Base-by-base conservation (phyloP, 2,113 vertebrate species). In the Megatriorchis doriae region DNA sequence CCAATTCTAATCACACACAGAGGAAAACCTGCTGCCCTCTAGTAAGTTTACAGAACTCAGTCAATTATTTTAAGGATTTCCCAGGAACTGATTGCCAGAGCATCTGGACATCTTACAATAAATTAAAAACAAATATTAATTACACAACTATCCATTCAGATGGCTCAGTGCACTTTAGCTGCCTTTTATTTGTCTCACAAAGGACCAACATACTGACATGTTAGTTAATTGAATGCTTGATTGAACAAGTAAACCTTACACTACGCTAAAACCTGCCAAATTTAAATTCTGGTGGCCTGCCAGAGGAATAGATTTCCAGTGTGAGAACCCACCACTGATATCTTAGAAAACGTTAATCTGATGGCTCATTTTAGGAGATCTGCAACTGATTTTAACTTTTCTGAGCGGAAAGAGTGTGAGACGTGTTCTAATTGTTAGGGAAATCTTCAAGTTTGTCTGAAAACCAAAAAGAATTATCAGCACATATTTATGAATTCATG, bases 121-220 rank as follows among this genome's bases (percentile, higher is more conserved):
- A 94, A 96, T 97, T 93, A 96, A 97, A 97, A 96, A n/a, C 83
- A 97, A 96, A 97, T 97, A 97, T 97, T 97, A 97, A 97, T 97
- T 97, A 88, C 78, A 82, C 65, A 95, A 42, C 81, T 85, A 81
- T 62, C 74, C 63, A 86, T 86, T 94, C 86, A 83, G 77, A 90
- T 14, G 9, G 50, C 85, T 92, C 91, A 90, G 36, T 96, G 87
- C 73, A 92, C 82, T 92, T 91, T 87, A 96, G 85, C 87, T 96
- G 91, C 78, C 89, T 96, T 96, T 96, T 96, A 95, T 97, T 97
- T 95, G 62, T 81, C 63, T 93, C 94, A 96, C 91, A 96, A 94
- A 97, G 87, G 93, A 95, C 82, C 73, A 65, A 86, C 89, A 96
- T 87, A 84, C 82, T 87, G 94, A 96, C 91, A 81, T 16, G 77